Base-by-base conservation (phyloP, 2,888 invertebrate genomes). In the Leucozona laternaria region DNA sequence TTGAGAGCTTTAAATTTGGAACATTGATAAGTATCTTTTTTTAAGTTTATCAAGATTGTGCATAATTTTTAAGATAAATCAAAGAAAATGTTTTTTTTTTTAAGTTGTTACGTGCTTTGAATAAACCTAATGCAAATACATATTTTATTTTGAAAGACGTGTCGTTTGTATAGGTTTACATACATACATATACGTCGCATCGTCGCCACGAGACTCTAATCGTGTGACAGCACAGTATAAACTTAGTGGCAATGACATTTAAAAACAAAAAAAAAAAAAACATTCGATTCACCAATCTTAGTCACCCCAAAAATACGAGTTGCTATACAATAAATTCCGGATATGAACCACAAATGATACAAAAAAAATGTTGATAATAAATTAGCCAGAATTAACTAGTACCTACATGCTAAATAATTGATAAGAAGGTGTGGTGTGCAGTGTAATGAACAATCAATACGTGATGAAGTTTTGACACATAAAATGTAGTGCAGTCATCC, bases 171-270 rank as follows among this genome's bases (percentile, higher is more conserved):
- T n/a, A n/a, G n/a, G n/a, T 10, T 15, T 34, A 2, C 11, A 25
- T 25, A 25, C 25, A 15, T 5, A 37, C 20, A 1, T n/a, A n/a
- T n/a, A n/a, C n/a, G n/a, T n/a, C n/a, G n/a, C n/a, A n/a, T n/a
- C n/a, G 2, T 28, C 17, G 28, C 17, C 64, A 64, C 64, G 62
- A 28, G 43, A 43, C 25, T 11, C 25, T 11, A 4, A 43, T n/a
- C n/a, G 25, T n/a, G 6, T 43, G 43, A 43, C 11, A 43, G n/a
- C 1, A 13, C 6, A 2, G 13, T 13, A 13, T 6, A 34, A 11
- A 37, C 58, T 20, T 15, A 4, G n/a, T 22, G 17, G 43, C 62
- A 62, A 28, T 64, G 64, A 64, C 64, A 43, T 62, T 43, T 62
- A 11, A n/a, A 37, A n/a, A n/a, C n/a, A n/a, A n/a, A n/a, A n/a